Evolutionary conservation across 2,888 invertebrate genomes (phyloP), one percentile per base, ranked within the genome.

Genomic region (Luperina testacea): DNA sequence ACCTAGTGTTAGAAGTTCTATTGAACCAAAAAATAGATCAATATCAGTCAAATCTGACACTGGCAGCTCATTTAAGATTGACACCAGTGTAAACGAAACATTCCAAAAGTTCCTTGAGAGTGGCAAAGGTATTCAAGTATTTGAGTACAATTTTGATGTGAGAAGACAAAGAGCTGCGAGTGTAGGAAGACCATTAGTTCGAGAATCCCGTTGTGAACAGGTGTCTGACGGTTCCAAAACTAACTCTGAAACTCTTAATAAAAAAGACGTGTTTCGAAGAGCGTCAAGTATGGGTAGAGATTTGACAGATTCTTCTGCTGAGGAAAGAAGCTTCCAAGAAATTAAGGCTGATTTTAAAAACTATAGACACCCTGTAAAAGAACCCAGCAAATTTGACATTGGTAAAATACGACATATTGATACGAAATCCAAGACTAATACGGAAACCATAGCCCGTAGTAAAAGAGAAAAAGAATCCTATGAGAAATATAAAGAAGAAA

Each of bases 221-320:
- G 82, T 83, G 1, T 48, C 72, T 32, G 72, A 78, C 45, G 59
- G 32, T 17, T 45, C 59, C 7, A 80, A 81, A 73, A 64, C 48
- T 68, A 84, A 82, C 69, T 64, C 48, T 53, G 42, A 51, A 15
- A 57, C 69, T 67, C 63, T 77, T 63, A 83, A 84, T 75, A 89
- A 84, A 81, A 90, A 86, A 75, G 87, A 82, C 61, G 87, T 86
- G 64, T 94, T 92, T 79, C 90, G 91, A 81, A 93, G 96, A 59
- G 96, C 96, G 0, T 89, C 93, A 79, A 96, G 96, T 88, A 92
- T 96, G 45, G 96, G 96, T n/a, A 92, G 92, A 86, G 93, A 94
- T 63, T 80, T 91, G 27, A 59, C 64, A 27, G 69, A 82, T 67
- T 80, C 83, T 69, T 42, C 78, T 48, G 86, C 84, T 77, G 79